phyloP scores from a whole-genome alignment of 2,797 vertebrate genomes.

The Molossus alvarezi region DNA sequence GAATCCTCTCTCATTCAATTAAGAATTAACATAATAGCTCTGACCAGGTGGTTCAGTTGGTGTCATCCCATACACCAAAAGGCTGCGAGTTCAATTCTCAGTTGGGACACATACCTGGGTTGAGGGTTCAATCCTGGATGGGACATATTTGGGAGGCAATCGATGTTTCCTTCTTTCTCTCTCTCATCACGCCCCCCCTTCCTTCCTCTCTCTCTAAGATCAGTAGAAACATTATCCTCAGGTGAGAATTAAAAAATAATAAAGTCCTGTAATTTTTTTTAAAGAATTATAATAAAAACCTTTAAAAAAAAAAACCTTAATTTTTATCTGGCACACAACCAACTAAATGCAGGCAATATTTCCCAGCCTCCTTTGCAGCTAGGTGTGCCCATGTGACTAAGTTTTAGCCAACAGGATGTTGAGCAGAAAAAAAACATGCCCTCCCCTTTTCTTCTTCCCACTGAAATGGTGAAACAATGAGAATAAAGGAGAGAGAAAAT shows the following conservation, averaged over 20 bases:
- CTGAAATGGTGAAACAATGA: not conserved
- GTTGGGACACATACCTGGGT: not conserved
- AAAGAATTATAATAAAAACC: slow-evolving; percentile 36
- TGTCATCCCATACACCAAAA: not conserved
- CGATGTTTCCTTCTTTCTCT: not conserved
- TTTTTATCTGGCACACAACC: slow-evolving; percentile 26
- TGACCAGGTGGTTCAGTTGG: not conserved
- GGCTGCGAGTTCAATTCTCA: not conserved
- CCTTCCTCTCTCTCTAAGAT: not conserved
- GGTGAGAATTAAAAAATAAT: not conserved
- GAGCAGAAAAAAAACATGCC: not conserved
- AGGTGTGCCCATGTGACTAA: not conserved
- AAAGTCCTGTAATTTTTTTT: not conserved
- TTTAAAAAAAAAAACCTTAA: not conserved
- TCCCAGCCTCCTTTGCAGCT: not conserved
- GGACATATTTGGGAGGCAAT: not conserved
- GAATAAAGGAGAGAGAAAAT: not conserved
- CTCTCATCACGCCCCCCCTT: not conserved
- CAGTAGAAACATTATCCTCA: not conserved
- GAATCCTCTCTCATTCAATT: slow-evolving; percentile 3
- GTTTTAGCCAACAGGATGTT: not conserved
- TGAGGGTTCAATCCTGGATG: not conserved
- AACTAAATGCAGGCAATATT: slow-evolving; percentile 27
- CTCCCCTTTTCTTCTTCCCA: not conserved
- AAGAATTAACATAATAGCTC: slow-evolving; percentile 35